Percentiles rank a stretch among this genome's conserved stretches.
Evolutionary conservation across 2,888 invertebrate genomes (phyloP).

Genomic region (Anodontia alba): DNA sequence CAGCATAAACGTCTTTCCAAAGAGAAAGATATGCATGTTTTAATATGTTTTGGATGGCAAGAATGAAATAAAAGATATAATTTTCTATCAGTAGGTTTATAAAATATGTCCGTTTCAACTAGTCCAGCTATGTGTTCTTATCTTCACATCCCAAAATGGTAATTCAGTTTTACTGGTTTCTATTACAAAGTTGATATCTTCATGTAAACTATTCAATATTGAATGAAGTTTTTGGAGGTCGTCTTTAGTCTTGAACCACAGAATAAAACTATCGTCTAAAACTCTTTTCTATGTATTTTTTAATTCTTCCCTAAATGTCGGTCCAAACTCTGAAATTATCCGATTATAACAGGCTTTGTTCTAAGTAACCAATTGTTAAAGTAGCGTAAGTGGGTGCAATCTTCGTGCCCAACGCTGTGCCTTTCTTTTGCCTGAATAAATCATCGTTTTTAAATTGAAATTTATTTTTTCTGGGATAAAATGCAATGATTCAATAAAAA

Average conservation of each 20-base stretch:
- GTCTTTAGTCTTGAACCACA: neutral
- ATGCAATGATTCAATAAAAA: no score
- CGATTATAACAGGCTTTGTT: neutral
- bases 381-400: no score
- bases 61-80: neutral
- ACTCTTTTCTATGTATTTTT: neutral
- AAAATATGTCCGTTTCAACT: neutral
- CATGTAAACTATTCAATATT: constrained; percentile 3
- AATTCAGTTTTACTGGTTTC: neutral
- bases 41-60: neutral
- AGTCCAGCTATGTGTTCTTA: neutral
- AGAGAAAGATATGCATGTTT: neutral
- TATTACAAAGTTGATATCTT: neutral
- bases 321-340: neutral
- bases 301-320: neutral
- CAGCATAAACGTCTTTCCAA: neutral
- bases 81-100: neutral
- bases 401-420: no score
- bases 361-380: neutral
- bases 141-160: neutral
- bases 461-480: no score
- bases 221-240: constrained; percentile 2
- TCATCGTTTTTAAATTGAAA: no score
- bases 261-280: neutral
- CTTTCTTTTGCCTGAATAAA: no score